A percentile compares a stretch with the other conserved stretches of the same genome.
phyloP scores from a whole-genome alignment of 2,888 invertebrate genomes.

The Hypomecis punctinalis region DNA sequence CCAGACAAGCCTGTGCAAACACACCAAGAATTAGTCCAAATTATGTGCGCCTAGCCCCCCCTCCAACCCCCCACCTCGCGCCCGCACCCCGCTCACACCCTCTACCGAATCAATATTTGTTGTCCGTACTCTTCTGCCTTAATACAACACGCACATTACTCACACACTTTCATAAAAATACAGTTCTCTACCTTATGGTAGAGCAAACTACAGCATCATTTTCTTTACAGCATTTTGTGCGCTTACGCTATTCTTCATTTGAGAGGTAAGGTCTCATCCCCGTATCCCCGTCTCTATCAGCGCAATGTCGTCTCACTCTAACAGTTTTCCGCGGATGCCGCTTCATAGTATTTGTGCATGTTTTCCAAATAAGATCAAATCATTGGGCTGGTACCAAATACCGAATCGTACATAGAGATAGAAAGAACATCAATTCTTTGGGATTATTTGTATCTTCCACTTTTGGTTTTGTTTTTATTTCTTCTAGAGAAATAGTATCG shows the following conservation, averaged over 20 bases:
- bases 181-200: slow-evolving; percentile 16
- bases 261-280: slow-evolving; percentile 70
- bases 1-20: slow-evolving; percentile 82
- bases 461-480: too few species aligned
- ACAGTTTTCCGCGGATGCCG: slow-evolving; percentile 74
- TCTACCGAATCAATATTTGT: slow-evolving; percentile 85
- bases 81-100: slow-evolving; percentile 60
- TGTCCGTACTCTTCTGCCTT: slow-evolving; percentile 85
- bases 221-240: slow-evolving; percentile 3
- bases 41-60: slow-evolving; percentile 73
- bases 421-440: neutral
- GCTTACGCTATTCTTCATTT: slow-evolving; percentile 51
- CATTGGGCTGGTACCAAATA: neutral
- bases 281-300: slow-evolving; percentile 74
- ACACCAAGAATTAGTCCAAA: slow-evolving; percentile 84
- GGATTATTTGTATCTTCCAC: too few species aligned
- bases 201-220: slow-evolving; percentile 23
- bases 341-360: slow-evolving; percentile 53
- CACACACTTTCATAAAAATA: slow-evolving; percentile 54
- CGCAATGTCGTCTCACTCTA: slow-evolving; percentile 80
- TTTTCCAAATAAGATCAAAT: slow-evolving; percentile 44
- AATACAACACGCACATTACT: slow-evolving; percentile 82
- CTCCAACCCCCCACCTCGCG: slow-evolving; percentile 49
- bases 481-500: too few species aligned
- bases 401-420: slow-evolving; percentile 7